Evolutionary conservation across 23 tunicate genomes (phyloP), one percentile per base, ranked within the genome.

Genomic region (Ascidia mentula): DNA sequence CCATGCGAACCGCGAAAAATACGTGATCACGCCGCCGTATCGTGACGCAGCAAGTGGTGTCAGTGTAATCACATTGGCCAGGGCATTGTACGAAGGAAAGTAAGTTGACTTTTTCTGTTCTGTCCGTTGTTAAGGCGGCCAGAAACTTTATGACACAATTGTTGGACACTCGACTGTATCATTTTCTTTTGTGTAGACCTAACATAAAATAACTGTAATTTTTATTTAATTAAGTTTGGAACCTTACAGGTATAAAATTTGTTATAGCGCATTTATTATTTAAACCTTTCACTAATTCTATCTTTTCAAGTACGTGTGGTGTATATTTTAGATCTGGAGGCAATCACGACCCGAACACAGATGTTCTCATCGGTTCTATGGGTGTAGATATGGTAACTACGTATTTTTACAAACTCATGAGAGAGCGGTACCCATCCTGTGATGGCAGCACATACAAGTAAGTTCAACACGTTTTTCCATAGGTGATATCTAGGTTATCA

Each of bases 21-120:
- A 35, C 59, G 46, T 36, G 18, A 38, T 74, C 59, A 74, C 78
- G 34, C 78, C 78, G 4, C 78, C 78, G 6, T 74, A 74, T 32
- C 22, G 37, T 8, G 78, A 74, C 20, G 78, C 78, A 32, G 78
- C 78, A 38, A 37, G 46, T 35, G 78, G 78, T 31, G 59, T 20
- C 1, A 38, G 34, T 22, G 46, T 74, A 18, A 39, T 74, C 26
- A 37, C 78, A 20, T 31, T 74, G 46, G 37, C 40, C 46, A 74
- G 78, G 20, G 78, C 20, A 5, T 22, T 74, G 59, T 74, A 36
- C 28, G 46, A 74, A 74, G 46, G 46, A 39, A 35, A 39, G 78
- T 74, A 15, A 74, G 78, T 71, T 6, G 17, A 71, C 38, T 53
- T 26, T 9, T 6, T 6, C 65, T 20, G 13, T 53, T 53, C 7